Conservation (phyloP, 2,797 vertebrate species). For the Dicrostonyx torquatus region DNA sequence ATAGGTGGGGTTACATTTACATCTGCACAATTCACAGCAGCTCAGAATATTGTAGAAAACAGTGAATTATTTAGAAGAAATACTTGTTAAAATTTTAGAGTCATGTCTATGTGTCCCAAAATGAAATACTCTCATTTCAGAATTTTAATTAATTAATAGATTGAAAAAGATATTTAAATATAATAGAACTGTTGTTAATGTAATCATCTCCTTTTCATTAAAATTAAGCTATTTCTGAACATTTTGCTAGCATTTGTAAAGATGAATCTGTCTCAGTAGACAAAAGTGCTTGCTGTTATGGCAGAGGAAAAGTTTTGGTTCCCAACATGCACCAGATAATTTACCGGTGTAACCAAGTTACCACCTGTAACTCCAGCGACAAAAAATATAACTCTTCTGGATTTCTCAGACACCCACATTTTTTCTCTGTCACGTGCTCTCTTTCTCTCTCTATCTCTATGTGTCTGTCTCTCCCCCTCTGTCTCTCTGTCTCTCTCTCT, state of each 20-base stretch:
- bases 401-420: neutral
- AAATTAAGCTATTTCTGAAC: neutral
- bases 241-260: neutral
- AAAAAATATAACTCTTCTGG: neutral
- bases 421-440: rapidly evolving
- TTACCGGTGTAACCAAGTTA: too few species aligned
- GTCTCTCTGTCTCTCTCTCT: too few species aligned
- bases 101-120: neutral
- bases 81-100: neutral
- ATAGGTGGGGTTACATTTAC: neutral
- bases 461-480: too few species aligned
- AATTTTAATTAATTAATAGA: neutral
- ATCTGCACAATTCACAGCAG: neutral
- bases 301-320: neutral
- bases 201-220: neutral
- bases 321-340: neutral
- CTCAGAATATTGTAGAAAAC: neutral
- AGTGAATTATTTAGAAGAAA: neutral
- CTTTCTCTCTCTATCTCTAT: rapidly evolving
- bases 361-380: too few species aligned
- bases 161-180: neutral
- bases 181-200: neutral
- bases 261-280: neutral
- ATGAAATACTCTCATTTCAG: neutral
- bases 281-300: neutral